These are phyloP conservation scores for Lampris megalopsis DNA, from an alignment of 2,113 vertebrate genomes.

Conservation along the genomic window DNA sequence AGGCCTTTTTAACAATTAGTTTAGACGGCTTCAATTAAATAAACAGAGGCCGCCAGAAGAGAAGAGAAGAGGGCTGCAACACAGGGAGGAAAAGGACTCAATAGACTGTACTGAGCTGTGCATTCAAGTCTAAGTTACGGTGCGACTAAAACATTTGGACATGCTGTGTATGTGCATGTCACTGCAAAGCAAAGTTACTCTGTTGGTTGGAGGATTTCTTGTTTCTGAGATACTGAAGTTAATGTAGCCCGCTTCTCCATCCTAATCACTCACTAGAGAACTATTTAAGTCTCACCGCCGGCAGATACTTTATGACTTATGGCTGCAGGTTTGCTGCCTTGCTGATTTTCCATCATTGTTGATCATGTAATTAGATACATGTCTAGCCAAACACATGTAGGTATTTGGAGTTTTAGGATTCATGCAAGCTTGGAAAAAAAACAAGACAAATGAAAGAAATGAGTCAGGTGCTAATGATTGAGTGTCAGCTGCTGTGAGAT, in stretches of 20 bases:
- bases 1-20: slow-evolving; percentile 63
- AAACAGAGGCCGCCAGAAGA: slow-evolving; percentile 52
- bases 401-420: slow-evolving; percentile 33
- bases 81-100: slow-evolving; percentile 46
- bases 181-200: slow-evolving; percentile 24
- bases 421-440: slow-evolving; percentile 10
- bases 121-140: slow-evolving; percentile 64
- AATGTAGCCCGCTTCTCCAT: slow-evolving; percentile 47
- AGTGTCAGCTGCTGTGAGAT: slow-evolving; percentile 41
- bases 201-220: slow-evolving; percentile 34
- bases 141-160: slow-evolving; percentile 65
- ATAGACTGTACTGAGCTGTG: slow-evolving; percentile 30
- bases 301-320: slow-evolving; percentile 54
- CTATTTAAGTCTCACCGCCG: slow-evolving; percentile 38
- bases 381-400: slow-evolving; percentile 40
- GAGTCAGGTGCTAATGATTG: slow-evolving; percentile 35
- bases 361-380: slow-evolving; percentile 52
- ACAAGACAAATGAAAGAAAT: slow-evolving; percentile 26
- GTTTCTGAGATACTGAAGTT: slow-evolving; percentile 49
- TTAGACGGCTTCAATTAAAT: slow-evolving; percentile 74
- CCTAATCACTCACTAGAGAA: slow-evolving; percentile 40
- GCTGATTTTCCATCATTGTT: slow-evolving; percentile 61
- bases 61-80: slow-evolving; percentile 38
- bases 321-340: slow-evolving; percentile 51
- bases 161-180: slow-evolving; percentile 49